Conservation (phyloP, 2,888 invertebrate genomes). For the Lucinisca nassula region DNA sequence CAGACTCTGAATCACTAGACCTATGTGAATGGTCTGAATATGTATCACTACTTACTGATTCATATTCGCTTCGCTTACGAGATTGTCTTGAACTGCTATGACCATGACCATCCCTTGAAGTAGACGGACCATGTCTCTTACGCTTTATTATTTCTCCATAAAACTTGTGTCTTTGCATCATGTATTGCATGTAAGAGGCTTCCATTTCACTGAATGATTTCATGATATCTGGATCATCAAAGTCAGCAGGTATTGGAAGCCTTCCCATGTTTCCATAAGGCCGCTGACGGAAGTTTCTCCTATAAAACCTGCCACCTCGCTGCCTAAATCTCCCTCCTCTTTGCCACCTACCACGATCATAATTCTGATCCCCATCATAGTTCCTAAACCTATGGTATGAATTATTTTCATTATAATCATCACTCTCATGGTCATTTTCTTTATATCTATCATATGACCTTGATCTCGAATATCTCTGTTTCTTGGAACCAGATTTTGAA, state of each 20-base stretch:
- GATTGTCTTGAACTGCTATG: background rate
- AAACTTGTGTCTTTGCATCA: slow-evolving; percentile 5
- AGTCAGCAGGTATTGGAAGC: background rate
- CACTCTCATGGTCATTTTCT: background rate
- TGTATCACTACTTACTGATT: background rate
- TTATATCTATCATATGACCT: background rate
- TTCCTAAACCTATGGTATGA: background rate
- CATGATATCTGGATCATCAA: slow-evolving; percentile 5
- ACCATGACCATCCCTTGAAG: background rate
- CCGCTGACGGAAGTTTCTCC: background rate
- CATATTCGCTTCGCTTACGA: background rate
- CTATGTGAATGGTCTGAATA: background rate
- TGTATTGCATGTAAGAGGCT: background rate
- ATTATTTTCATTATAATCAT: background rate
- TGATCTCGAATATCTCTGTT: background rate
- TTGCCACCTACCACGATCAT: background rate
- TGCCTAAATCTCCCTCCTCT: background rate
- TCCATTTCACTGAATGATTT: background rate
- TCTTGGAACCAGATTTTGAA: background rate
- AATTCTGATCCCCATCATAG: background rate
- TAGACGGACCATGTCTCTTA: background rate
- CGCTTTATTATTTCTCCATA: background rate
- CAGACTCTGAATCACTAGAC: background rate
- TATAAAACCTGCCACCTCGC: background rate
- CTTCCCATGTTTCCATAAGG: background rate